Evolutionary conservation across 2,888 invertebrate genomes (phyloP).

Genomic region (Phania funesta): DNA sequence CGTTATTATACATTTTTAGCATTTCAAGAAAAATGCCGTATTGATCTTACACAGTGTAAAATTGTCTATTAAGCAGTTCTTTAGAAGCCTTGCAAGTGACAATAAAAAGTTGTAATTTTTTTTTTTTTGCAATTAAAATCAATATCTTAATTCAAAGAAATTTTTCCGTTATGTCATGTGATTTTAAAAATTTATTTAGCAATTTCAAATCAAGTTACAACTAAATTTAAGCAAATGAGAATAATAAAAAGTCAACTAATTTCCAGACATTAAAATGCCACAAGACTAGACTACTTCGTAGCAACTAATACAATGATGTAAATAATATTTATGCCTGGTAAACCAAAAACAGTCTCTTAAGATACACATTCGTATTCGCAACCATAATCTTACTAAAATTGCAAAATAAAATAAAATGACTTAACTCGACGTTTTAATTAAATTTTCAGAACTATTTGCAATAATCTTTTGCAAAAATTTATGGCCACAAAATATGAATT

Average conservation of each 20-base stretch:
- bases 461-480: conserved; percentile 57
- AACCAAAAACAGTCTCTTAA: conserved; percentile 9
- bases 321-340: conserved; percentile 19
- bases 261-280: conserved; percentile 16
- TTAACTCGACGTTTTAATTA: conserved; percentile 60
- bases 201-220: conserved; percentile 17
- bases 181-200: neutral
- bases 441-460: conserved; percentile 55
- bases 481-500: conserved; percentile 56
- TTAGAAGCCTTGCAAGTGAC: too few species aligned
- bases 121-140: conserved; percentile 1
- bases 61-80: too few species aligned
- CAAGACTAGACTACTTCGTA: neutral
- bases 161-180: neutral
- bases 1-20: too few species aligned
- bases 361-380: neutral
- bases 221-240: conserved; percentile 9
- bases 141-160: conserved; percentile 21
- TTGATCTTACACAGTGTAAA: too few species aligned
- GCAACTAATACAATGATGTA: neutral
- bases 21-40: too few species aligned
- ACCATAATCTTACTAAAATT: neutral
- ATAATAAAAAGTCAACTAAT: conserved; percentile 5
- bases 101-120: too few species aligned
- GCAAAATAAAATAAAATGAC: conserved; percentile 32